Percentiles rank a stretch among this genome's conserved stretches.
These are phyloP conservation scores for Turdus rufiventris DNA, from an alignment of 2,113 vertebrate species.

Conservation along the genomic window DNA sequence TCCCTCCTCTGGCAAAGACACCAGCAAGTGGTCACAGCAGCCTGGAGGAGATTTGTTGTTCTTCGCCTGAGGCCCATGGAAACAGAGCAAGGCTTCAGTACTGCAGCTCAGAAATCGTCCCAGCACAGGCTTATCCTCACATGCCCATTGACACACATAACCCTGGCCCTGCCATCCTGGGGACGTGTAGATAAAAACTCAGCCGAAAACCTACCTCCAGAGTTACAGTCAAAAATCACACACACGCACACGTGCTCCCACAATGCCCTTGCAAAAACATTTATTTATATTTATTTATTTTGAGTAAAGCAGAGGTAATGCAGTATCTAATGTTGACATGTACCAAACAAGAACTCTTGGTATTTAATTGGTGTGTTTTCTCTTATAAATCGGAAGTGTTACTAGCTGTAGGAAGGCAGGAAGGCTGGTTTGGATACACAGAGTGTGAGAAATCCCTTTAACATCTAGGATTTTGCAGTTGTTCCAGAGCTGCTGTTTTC, in stretches of 20 bases:
- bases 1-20: neutral
- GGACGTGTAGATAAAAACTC: neutral
- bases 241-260: fast-evolving
- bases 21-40: neutral
- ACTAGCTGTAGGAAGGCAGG: neutral
- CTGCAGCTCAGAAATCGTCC: neutral
- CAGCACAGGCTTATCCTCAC: neutral
- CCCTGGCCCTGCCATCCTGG: neutral
- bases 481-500: neutral
- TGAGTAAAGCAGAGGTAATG: neutral
- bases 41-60: neutral
- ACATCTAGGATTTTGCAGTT: neutral
- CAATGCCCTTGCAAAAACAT: neutral
- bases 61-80: neutral
- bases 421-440: neutral
- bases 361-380: neutral
- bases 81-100: neutral
- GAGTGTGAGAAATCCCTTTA: neutral
- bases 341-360: neutral
- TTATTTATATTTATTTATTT: neutral
- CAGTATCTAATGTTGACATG: neutral
- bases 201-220: neutral
- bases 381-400: neutral
- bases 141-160: fast-evolving
- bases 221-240: neutral